Evolutionary conservation across 2,888 invertebrate species (phyloP).

Genomic region (Cataglyphis cursor): DNA sequence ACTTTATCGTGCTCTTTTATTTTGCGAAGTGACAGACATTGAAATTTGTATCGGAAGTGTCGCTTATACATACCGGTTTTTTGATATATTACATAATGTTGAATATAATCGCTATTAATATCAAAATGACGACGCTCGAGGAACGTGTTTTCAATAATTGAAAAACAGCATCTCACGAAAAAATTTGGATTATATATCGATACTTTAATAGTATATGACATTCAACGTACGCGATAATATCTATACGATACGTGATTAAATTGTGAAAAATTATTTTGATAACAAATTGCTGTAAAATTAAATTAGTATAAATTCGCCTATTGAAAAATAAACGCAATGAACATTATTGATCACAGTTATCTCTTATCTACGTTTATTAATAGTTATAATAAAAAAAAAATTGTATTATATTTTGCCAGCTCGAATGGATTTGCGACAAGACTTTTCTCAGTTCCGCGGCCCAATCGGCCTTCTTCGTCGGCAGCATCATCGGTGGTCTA

Average conservation of each 20-base stretch:
- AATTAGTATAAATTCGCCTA: background rate
- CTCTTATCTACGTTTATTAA: background rate
- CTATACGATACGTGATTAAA: background rate
- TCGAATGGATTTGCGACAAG: conserved; percentile 96
- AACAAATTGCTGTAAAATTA: background rate
- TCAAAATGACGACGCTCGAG: background rate
- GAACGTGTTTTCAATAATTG: background rate
- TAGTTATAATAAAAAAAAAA: background rate
- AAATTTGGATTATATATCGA: background rate
- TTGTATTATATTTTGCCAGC: conserved; percentile 86
- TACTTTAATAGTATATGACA: background rate
- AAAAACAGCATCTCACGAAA: background rate
- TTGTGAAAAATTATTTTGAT: background rate
- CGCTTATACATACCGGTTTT: background rate
- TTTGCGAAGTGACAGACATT: background rate
- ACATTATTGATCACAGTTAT: background rate
- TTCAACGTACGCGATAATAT: background rate
- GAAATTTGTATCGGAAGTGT: background rate
- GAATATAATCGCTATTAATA: background rate
- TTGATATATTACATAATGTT: background rate
- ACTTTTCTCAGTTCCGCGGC: conserved; percentile 93
- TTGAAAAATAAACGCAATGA: background rate
- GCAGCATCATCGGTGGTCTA: conserved; percentile 95
- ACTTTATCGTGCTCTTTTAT: background rate
- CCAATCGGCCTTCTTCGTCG: conserved; percentile 95